A percentile compares a stretch with the other conserved stretches of the same genome.
These are phyloP conservation scores for Sebastes schlegelii DNA, from an alignment of 2,113 vertebrate species.

Conservation along the genomic window DNA sequence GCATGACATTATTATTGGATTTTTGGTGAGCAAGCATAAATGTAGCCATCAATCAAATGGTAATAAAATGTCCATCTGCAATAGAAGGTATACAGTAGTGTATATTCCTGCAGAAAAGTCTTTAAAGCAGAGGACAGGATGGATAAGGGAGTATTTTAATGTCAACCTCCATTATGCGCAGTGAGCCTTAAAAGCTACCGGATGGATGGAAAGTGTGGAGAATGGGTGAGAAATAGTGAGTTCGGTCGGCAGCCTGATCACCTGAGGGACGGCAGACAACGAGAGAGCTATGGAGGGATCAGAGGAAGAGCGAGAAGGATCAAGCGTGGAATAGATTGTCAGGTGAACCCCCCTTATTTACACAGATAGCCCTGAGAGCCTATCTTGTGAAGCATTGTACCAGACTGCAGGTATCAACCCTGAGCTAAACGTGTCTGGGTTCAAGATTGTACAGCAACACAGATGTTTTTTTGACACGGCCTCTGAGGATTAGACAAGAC, in stretches of 20 bases:
- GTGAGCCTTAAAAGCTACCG: constrained; percentile 18
- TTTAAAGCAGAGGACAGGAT: constrained; percentile 5
- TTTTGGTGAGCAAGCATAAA: background rate
- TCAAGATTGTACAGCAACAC: background rate
- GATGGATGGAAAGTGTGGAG: constrained; percentile 20
- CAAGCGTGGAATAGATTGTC: constrained; percentile 41
- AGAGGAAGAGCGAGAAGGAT: constrained; percentile 34
- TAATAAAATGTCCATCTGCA: background rate
- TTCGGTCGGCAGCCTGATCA: constrained; percentile 41
- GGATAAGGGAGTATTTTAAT: constrained; percentile 40
- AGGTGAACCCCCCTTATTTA: constrained; percentile 38
- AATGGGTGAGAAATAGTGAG: constrained; percentile 40
- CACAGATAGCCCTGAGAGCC: constrained; percentile 26
- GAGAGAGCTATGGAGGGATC: constrained; percentile 27
- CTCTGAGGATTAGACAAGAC: constrained; percentile 7
- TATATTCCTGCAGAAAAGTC: constrained; percentile 1
- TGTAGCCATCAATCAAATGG: background rate
- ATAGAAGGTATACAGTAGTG: background rate
- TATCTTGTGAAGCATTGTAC: constrained; percentile 2
- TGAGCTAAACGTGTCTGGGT: background rate
- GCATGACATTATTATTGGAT: background rate
- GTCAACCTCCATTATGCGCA: constrained; percentile 25
- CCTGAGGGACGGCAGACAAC: constrained; percentile 9
- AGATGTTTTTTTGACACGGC: background rate
- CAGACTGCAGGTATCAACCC: constrained; percentile 18